phyloP scores from a whole-genome alignment of 2,113 vertebrate species.

The Ophiodon elongatus region DNA sequence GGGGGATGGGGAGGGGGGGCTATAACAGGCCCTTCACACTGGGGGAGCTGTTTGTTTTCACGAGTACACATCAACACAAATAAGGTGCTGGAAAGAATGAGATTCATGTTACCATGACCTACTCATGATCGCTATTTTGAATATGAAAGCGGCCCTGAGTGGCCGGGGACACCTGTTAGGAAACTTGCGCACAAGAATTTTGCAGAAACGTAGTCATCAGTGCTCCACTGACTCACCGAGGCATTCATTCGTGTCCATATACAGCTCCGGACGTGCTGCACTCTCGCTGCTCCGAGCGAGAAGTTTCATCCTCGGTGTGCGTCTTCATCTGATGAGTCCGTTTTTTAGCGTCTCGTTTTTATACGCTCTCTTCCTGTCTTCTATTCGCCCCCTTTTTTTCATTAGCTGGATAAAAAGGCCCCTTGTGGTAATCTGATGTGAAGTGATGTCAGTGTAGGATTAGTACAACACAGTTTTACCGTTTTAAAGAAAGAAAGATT shows the following conservation, averaged over 20 bases:
- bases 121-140: constrained; percentile 77
- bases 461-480: neutral
- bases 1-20: constrained; percentile 43
- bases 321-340: constrained; percentile 2
- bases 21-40: constrained; percentile 60
- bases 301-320: neutral
- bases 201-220: constrained; percentile 73
- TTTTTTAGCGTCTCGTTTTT: neutral
- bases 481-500: constrained; percentile 25
- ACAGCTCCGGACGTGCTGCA: constrained; percentile 17
- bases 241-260: constrained; percentile 19
- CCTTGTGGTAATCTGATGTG: constrained; percentile 5
- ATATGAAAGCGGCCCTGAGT: constrained; percentile 68
- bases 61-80: constrained; percentile 70
- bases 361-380: neutral
- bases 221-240: constrained; percentile 71
- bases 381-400: neutral
- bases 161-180: constrained; percentile 81
- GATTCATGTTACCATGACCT: constrained; percentile 75
- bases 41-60: constrained; percentile 72
- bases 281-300: neutral
- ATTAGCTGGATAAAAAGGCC: neutral
- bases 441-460: constrained; percentile 25
- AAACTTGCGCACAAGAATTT: constrained; percentile 77
- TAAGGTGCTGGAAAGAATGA: constrained; percentile 77